Conservation (phyloP, 2,797 vertebrate species). For the Potorous gilbertii region DNA sequence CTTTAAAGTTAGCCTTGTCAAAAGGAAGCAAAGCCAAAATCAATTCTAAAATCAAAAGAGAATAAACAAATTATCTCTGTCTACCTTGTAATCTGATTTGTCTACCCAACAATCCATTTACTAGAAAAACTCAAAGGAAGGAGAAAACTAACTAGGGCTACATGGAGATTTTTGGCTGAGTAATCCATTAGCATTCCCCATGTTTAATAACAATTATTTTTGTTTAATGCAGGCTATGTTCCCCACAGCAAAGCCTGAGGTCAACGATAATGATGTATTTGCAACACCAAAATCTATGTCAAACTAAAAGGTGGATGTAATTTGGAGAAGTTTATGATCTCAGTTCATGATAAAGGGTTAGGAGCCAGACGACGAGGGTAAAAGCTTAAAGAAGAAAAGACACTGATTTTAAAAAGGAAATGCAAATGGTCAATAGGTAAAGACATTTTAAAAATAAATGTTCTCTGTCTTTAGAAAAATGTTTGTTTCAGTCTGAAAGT, state of each 20-base stretch:
- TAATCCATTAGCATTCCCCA: constrained; percentile 34
- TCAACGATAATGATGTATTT: constrained; percentile 52
- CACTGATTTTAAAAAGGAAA: constrained; percentile 56
- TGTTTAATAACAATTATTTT: constrained; percentile 49
- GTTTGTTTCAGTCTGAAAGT: constrained; percentile 60
- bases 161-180: not conserved
- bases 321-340: constrained; percentile 61
- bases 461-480: constrained; percentile 60
- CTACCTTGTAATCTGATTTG: constrained; percentile 42
- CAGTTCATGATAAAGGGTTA: constrained; percentile 44
- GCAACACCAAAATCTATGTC: constrained; percentile 47
- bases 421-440: constrained; percentile 34
- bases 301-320: constrained; percentile 36
- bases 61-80: constrained; percentile 23
- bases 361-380: constrained; percentile 33
- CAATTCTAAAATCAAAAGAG: constrained; percentile 49
- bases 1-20: constrained; percentile 36
- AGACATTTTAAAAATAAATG: constrained; percentile 52
- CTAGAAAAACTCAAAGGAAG: constrained; percentile 4
- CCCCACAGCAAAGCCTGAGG: constrained; percentile 52
- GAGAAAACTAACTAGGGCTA: constrained; percentile 15
- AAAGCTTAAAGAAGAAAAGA: not conserved
- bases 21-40: constrained; percentile 12
- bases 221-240: constrained; percentile 40
- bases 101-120: constrained; percentile 40